Percentiles rank a stretch among this genome's conserved stretches.
Evolutionary conservation across 2,888 invertebrate genomes (phyloP).

Genomic region (Andrena bicolor): DNA sequence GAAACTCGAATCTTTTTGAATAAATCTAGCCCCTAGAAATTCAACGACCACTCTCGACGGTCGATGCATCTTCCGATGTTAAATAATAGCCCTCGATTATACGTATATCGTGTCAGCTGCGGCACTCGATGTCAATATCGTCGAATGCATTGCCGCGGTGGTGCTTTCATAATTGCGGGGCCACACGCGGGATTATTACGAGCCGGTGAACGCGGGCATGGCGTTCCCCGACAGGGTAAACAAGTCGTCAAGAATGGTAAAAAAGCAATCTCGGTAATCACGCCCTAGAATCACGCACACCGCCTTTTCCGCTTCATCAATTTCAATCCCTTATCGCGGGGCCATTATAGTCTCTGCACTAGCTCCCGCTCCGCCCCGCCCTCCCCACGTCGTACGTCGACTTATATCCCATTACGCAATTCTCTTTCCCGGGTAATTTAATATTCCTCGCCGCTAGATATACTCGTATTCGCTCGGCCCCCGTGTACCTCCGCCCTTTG

Average conservation of each 20-base stretch:
- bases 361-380: background rate
- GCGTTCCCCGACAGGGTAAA: slow-evolving; percentile 9
- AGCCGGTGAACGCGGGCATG: slow-evolving; percentile 8
- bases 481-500: slow-evolving; percentile 34
- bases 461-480: background rate
- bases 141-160: slow-evolving; percentile 14
- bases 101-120: slow-evolving; percentile 16
- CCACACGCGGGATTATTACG: slow-evolving; percentile 21
- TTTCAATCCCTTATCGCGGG: slow-evolving; percentile 35
- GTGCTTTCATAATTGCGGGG: slow-evolving; percentile 22
- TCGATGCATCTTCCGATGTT: background rate
- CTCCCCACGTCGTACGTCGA: background rate
- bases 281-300: slow-evolving; percentile 23
- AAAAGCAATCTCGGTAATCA: slow-evolving; percentile 39
- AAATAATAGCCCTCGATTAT: slow-evolving; percentile 1
- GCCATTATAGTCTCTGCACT: slow-evolving; percentile 19
- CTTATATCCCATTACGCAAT: slow-evolving; percentile 39
- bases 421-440: slow-evolving; percentile 32
- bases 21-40: background rate
- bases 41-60: background rate
- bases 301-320: slow-evolving; percentile 32
- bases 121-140: slow-evolving; percentile 27
- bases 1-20: background rate
- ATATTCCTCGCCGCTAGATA: slow-evolving; percentile 28
- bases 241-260: slow-evolving; percentile 29